Evolutionary conservation across 2,888 invertebrate species (phyloP), one percentile per base, ranked within the genome.

Genomic region (Chrysina gloriosa): DNA sequence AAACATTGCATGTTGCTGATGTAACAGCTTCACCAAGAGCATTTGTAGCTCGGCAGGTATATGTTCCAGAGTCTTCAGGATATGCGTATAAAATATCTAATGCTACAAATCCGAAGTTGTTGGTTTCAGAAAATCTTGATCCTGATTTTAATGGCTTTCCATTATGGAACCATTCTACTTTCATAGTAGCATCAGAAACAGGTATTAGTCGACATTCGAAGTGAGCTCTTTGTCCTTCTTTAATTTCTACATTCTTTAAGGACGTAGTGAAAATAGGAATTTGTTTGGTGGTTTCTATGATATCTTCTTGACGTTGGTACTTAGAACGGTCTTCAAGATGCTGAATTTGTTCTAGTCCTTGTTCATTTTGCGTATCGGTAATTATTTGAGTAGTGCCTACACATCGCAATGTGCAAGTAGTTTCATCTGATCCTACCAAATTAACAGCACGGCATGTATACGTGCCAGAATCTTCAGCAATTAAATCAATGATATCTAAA

Each of bases 101-200:
- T 21, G 97, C 96, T 9, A 98, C 97, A 81, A 96, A 98, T 45
- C 98, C 98, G 81, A 99, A 98, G 84, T 96, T 98, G 79, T 97
- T 95, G 5, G 96, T 95, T 84, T 97, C 96, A 7, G 95, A 94
- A 82, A 98, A 98, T 76, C 98, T 90, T 4, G 97, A 96, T 42
- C 97, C 97, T 71, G 95, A 94, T 83, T 96, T 95, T 0, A 97
- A 86, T 0, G 96, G 94, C 73, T 89, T 88, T 77, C 94, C 95
- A 79, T 97, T 96, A 78, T 96, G 94, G 85, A 93, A 96, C 97
- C 97, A 97, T 84, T 96, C 95, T 0, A 97, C 95, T 81, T 93
- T 94, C 92, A 97, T 91, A 1, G 94, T 93, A 0, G 94, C 87
- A 84, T 97, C 97, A 5, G 95, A 96, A 11, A 96, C 96, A 3